Evolutionary conservation across 2,113 vertebrate genomes (phyloP).

Genomic region (Callocephalon fimbriatum): DNA sequence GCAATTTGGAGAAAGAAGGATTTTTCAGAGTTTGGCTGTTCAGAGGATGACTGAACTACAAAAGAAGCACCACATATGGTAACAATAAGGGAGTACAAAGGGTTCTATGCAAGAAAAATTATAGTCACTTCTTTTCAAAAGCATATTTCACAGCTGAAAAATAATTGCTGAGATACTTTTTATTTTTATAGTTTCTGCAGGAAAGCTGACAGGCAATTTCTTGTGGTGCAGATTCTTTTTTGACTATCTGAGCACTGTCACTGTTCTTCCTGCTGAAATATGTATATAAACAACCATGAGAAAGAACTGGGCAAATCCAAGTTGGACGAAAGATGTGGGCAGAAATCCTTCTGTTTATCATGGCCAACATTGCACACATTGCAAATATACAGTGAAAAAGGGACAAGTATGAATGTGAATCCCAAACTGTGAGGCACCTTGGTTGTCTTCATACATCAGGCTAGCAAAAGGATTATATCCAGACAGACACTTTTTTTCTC

Average conservation of each 20-base stretch:
- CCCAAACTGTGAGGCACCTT: neutral
- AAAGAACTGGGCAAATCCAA: neutral
- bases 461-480: neutral
- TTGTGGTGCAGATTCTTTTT: neutral
- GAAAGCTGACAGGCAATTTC: slow-evolving; percentile 10
- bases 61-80: neutral
- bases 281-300: neutral
- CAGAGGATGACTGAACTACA: neutral
- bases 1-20: neutral
- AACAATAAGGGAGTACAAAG: slow-evolving; percentile 57
- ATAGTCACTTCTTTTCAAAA: slow-evolving; percentile 35
- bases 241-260: neutral
- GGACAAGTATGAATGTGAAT: neutral
- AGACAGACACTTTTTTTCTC: neutral
- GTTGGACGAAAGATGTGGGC: neutral
- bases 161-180: slow-evolving; percentile 25
- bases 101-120: slow-evolving; percentile 26
- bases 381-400: neutral
- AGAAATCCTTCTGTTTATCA: neutral
- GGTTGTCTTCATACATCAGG: neutral
- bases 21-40: neutral
- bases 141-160: slow-evolving; percentile 22
- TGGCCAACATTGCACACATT: rapidly evolving
- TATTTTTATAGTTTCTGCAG: neutral
- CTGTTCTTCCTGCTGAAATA: neutral